Evolutionary conservation across 2,888 invertebrate genomes (phyloP), one percentile per base, ranked within the genome.

Genomic region (Heliconius charithonia): DNA sequence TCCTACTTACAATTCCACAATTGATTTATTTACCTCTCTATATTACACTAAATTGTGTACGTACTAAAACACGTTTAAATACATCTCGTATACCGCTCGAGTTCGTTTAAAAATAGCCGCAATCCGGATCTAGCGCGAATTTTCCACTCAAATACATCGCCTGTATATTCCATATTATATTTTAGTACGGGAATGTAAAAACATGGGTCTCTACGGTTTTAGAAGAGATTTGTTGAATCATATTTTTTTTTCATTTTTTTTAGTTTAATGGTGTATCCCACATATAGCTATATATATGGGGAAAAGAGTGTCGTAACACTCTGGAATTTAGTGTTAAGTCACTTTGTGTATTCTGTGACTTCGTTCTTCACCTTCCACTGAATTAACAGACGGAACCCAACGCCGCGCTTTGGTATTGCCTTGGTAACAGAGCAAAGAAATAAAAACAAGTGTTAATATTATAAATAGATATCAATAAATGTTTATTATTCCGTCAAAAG

Each of bases 41-140:
- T 29, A 74, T 27, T 45, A 27, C 22, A 72, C 56, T 72, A 77
- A 77, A 72, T 29, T 56, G 71, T 63, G 25, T 63, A 16, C 45
- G 77, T 27, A 67, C 29, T 74, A n/a, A 78, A 41, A 59, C n/a
- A 45, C 65, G 75, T 56, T 75, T 59, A n/a, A 45, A 67, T 78
- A 41, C 67, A 74, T 59, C 67, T 56, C 51, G 65, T 71, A 71
- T 79, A 67, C 32, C 59, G 37, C 67, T 67, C 41, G 65, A 79
- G 37, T 72, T 76, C 76, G 73, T 74, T 79, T 74, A 79, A 76
- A 81, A 82, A 81, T 79, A 82, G 78, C 76, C 76, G n/a, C 71
- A 69, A 51, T 41, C 81, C 79, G 79, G 76, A 81, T 79, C 79
- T 82, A 81, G 82, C 76, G 65, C 75, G 78, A 82, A 80, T 80